These are phyloP conservation scores for Arctia plantaginis DNA, from an alignment of 2,888 invertebrate genomes.

Conservation along the genomic window DNA sequence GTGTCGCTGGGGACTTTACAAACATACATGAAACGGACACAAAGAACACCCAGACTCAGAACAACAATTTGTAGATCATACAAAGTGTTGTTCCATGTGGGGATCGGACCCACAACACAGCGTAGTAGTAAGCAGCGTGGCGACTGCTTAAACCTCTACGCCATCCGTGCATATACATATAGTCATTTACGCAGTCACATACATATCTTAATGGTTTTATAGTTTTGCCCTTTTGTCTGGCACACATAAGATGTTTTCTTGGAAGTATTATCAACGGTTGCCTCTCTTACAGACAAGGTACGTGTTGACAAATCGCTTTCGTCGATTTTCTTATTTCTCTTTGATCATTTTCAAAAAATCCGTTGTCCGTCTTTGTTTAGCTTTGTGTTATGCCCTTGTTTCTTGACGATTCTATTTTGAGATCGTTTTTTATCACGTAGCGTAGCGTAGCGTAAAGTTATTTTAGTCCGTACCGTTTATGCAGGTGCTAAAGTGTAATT, in stretches of 20 bases:
- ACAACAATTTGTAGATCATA: too few relatives aligned
- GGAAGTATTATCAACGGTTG: conserved; percentile 64
- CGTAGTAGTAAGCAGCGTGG: too few relatives aligned
- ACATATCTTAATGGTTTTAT: conserved; percentile 12
- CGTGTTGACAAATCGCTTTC: conserved; percentile 74
- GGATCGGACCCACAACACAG: too few relatives aligned
- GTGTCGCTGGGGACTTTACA: too few relatives aligned
- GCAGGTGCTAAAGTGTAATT: conserved; percentile 1
- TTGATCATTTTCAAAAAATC: conserved; percentile 69
- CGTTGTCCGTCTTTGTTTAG: conserved; percentile 43
- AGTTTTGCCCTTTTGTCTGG: conserved; percentile 15
- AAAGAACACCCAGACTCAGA: too few relatives aligned
- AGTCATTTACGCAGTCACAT: too few relatives aligned
- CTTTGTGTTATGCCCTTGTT: conserved; percentile 24
- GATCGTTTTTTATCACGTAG: background rate
- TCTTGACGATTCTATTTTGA: conserved; percentile 3
- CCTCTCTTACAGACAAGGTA: conserved; percentile 43
- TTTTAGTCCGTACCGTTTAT: background rate
- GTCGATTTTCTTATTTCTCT: conserved; percentile 64
- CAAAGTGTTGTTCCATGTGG: too few relatives aligned
- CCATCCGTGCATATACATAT: too few relatives aligned
- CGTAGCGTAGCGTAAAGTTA: conserved; percentile 15
- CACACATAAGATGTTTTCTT: conserved; percentile 56
- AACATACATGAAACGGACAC: too few relatives aligned
- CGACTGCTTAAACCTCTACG: too few relatives aligned